A percentile compares a stretch with the other conserved stretches of the same genome.
These are phyloP conservation scores for Masticophis lateralis DNA, from an alignment of 2,797 vertebrate species.

Conservation along the genomic window DNA sequence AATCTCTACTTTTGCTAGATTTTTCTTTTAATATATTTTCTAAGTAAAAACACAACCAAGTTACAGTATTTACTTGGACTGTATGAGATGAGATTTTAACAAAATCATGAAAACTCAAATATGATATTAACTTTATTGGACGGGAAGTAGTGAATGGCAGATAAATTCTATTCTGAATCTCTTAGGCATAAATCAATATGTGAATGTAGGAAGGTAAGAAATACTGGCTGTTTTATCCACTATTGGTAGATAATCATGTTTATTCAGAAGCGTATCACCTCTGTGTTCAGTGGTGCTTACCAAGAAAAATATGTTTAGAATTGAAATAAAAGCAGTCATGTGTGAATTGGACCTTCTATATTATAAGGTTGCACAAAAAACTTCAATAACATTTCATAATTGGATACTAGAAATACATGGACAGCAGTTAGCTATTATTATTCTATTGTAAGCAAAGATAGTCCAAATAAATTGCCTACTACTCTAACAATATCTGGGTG, in stretches of 20 bases:
- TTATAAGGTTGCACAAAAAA: background rate
- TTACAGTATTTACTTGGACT: background rate
- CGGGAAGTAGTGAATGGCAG: background rate
- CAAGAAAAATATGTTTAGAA: background rate
- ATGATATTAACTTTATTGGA: background rate
- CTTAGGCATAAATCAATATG: background rate
- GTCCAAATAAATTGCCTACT: background rate
- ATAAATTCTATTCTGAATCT: background rate
- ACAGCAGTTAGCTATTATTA: background rate
- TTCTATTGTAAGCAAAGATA: background rate
- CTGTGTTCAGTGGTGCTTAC: background rate
- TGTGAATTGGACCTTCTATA: background rate
- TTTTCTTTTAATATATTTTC: background rate
- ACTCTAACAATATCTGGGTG: background rate
- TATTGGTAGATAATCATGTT: background rate
- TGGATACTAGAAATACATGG: background rate
- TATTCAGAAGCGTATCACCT: background rate
- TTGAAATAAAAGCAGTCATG: background rate
- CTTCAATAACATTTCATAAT: background rate
- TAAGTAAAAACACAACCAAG: too few species aligned
- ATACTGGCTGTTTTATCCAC: accelerated
- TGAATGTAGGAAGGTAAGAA: background rate
- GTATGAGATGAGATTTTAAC: background rate
- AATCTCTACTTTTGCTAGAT: background rate
- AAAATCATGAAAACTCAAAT: background rate